Evolutionary conservation across 2,797 vertebrate species (phyloP), one percentile per base, ranked within the genome.

Genomic region (Falco berigora): DNA sequence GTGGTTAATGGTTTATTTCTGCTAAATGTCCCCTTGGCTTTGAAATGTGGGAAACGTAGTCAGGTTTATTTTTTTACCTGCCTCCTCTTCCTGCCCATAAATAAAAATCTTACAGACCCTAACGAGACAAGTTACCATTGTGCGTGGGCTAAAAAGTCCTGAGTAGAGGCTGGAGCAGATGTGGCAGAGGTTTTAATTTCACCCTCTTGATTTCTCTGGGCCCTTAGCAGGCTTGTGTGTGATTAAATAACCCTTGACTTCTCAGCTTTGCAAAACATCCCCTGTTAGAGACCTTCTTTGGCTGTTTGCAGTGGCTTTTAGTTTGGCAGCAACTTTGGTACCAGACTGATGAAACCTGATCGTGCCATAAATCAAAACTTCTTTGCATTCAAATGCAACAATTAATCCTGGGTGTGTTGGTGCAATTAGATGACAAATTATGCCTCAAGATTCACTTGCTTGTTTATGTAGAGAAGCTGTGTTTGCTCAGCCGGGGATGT

Each of bases 341-440:
- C 53, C 44, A 1, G 24, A 49, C 44, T 84, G 64, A 64, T 30
- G 79, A 84, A 79, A 94, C 67, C 68, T 4, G 42, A 66, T 24
- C 5, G 28, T 10, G 59, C 69, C 64, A 59, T 81, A 88, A 93
- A 88, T 93, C 84, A 85, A 38, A 85, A 38, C 62, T 55, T 42
- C 91, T 92, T 52, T 8, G 11, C 92, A 71, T 94, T 88, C 89
- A 86, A 92, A 81, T 78, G 81, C 67, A 86, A 13, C 76, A 82
- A 86, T 94, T 94, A 96, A 94, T 84, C 61, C 76, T 25, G 74
- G 84, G 92, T 42, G 95, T 93, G 95, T 63, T 66, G 76, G 53
- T 46, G 94, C 74, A 96, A 94, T 96, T 95, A 94, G 89, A 92
- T 94, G 94, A 95, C 94, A 92, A 95, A 94, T 94, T 89, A 66